Conservation (phyloP, 1,140 invertebrate species). For the Cotesia chilonis region DNA sequence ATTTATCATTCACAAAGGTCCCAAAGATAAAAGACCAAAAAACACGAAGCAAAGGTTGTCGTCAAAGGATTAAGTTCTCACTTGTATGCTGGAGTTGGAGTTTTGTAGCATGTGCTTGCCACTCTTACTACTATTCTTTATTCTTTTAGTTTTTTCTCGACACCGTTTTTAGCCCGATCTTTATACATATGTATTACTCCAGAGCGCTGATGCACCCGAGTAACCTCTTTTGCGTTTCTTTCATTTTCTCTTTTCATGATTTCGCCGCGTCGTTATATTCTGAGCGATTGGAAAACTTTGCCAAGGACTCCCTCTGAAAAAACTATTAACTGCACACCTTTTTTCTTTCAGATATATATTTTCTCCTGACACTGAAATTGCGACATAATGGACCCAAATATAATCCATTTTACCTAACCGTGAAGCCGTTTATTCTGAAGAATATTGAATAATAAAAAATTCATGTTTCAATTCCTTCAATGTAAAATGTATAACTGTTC, state of each 20-base stretch:
- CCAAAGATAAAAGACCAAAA: not conserved
- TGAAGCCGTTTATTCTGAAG: too few species aligned
- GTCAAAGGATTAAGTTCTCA: constrained; percentile 35
- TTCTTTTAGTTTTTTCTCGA: not conserved
- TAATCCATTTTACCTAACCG: not conserved
- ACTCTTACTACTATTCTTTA: not conserved
- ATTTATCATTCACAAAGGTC: constrained; percentile 17
- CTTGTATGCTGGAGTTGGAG: not conserved
- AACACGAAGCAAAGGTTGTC: not conserved
- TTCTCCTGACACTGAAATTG: not conserved
- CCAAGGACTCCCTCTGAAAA: constrained; percentile 1
- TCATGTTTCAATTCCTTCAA: too few species aligned
- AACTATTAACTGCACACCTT: constrained; percentile 17
- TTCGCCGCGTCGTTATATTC: constrained; percentile 11
- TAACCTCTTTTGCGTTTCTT: constrained; percentile 9
- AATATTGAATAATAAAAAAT: too few species aligned
- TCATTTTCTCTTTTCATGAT: constrained; percentile 11
- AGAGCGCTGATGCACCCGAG: not conserved
- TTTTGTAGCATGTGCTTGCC: not conserved
- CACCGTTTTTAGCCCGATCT: not conserved
- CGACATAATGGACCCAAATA: not conserved
- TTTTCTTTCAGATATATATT: not conserved
- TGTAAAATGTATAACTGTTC: too few species aligned
- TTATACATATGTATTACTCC: too few species aligned
- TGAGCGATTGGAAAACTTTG: constrained; percentile 36